phyloP scores from a whole-genome alignment of 2,113 vertebrate genomes.

The Catharus fuscescens region DNA sequence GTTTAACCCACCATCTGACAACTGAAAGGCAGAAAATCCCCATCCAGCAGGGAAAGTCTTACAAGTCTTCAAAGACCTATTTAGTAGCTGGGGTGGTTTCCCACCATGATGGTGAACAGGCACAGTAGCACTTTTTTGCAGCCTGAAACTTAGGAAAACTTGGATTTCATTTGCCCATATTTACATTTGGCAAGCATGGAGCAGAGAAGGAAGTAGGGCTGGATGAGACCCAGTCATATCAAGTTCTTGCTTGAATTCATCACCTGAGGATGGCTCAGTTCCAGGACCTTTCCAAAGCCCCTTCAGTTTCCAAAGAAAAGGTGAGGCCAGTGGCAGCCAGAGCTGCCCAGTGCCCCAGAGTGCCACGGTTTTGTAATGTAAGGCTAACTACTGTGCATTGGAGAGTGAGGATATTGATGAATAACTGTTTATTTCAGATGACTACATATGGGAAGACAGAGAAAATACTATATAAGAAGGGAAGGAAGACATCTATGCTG shows the following conservation, averaged over 20 bases:
- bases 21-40: constrained; percentile 10
- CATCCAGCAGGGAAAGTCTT: constrained; percentile 15
- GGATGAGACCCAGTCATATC: not conserved
- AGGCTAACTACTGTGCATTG: not conserved
- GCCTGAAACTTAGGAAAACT: not conserved
- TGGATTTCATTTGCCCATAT: not conserved
- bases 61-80: not conserved
- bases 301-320: not conserved
- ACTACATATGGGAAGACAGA: not conserved
- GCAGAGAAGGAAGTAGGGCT: not conserved
- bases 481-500: not conserved
- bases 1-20: not conserved
- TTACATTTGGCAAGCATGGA: not conserved
- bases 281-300: no score
- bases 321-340: not conserved
- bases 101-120: not conserved
- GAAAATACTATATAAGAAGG: not conserved
- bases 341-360: not conserved
- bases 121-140: not conserved
- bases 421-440: not conserved
- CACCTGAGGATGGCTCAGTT: not conserved
- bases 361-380: not conserved
- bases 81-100: constrained; percentile 20
- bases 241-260: not conserved
- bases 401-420: not conserved